phyloP scores from a whole-genome alignment of 2,113 vertebrate genomes.

The Papio anubis region DNA sequence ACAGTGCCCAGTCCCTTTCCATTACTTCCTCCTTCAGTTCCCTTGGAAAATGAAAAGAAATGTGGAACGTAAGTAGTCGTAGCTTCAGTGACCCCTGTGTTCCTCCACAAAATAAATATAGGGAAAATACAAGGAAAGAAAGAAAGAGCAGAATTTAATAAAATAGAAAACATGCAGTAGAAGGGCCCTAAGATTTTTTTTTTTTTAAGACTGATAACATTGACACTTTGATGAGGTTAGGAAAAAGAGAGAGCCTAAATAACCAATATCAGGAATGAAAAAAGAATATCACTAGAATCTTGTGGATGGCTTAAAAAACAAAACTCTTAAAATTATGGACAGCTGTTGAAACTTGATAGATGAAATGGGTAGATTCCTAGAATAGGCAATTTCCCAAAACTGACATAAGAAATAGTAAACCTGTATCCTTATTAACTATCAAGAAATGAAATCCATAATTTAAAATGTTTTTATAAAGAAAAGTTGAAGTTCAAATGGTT shows the following conservation, averaged over 20 bases:
- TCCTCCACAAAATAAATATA: neutral
- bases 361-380: neutral
- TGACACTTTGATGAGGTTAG: neutral
- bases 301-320: neutral
- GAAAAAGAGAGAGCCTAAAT: neutral
- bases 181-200: neutral
- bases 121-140: neutral
- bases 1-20: neutral
- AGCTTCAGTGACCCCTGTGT: neutral
- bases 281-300: neutral
- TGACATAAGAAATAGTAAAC: neutral
- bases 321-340: neutral
- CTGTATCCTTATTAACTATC: neutral
- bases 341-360: neutral
- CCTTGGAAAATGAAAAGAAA: neutral
- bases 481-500: neutral
- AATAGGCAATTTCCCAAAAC: neutral
- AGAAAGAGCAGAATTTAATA: neutral
- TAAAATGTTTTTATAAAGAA: neutral
- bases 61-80: neutral
- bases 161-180: neutral
- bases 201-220: neutral
- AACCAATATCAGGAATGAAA: neutral
- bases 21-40: neutral
- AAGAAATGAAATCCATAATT: neutral